Evolutionary conservation across 1,140 invertebrate genomes (phyloP).

Genomic region (Wasmannia auropunctata): DNA sequence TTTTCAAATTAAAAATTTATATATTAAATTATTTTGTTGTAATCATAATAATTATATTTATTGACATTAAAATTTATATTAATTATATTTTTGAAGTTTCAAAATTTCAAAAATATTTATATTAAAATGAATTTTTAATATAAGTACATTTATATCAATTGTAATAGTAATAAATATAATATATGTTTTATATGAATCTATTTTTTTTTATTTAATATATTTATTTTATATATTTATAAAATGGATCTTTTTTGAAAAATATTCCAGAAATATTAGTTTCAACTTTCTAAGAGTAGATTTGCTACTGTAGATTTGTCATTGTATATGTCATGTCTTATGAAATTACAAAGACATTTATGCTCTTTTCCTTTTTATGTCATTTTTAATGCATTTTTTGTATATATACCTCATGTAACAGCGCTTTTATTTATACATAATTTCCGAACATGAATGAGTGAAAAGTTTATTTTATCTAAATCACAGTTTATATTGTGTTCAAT

Average conservation of each 20-base stretch:
- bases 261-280: not conserved
- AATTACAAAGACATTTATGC: not conserved
- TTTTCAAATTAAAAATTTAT: not conserved
- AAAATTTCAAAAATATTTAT: not conserved
- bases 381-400: conserved; percentile 24
- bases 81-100: not conserved
- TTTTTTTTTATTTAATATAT: not conserved
- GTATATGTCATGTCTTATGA: not conserved
- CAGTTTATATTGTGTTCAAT: not conserved
- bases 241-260: not conserved
- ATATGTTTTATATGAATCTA: not conserved
- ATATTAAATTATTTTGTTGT: not conserved
- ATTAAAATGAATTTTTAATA: not conserved
- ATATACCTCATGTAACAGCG: not conserved
- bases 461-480: not conserved
- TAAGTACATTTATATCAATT: conserved; percentile 3
- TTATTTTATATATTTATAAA: not conserved
- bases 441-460: not conserved
- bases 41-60: not conserved
- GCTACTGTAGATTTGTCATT: not conserved
- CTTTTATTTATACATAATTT: not conserved
- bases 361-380: not conserved
- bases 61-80: not conserved
- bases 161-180: not conserved
- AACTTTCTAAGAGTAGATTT: not conserved